Conservation (phyloP, 2,113 vertebrate species). For the Psophia crepitans region DNA sequence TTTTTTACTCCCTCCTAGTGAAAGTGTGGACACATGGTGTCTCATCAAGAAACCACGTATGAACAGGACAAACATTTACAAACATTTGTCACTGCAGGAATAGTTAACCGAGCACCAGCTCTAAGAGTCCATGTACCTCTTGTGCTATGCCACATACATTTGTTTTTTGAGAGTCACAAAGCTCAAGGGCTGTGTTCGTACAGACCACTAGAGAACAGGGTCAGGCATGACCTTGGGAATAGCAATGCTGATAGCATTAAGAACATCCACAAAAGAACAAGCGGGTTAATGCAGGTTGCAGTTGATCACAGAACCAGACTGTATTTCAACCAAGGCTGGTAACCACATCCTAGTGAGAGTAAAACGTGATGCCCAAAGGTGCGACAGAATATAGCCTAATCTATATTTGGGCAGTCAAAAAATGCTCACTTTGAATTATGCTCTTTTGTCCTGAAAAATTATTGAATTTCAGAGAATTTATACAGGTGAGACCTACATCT, state of each 20-base stretch:
- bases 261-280: neutral
- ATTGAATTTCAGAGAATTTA: neutral
- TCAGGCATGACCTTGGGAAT: neutral
- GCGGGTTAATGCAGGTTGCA: neutral
- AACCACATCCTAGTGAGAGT: neutral
- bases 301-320: neutral
- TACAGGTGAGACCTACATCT: neutral
- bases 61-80: neutral
- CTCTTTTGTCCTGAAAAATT: neutral
- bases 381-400: neutral
- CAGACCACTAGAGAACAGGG: neutral
- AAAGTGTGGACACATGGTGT: neutral
- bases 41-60: neutral
- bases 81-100: neutral
- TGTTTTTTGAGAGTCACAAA: neutral
- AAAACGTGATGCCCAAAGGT: neutral
- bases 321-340: neutral
- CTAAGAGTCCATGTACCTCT: neutral
- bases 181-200: neutral
- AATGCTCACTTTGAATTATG: neutral
- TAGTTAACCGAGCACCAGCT: neutral
- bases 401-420: neutral
- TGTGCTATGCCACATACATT: neutral
- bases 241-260: neutral
- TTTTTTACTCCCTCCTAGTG: neutral